phyloP scores from a whole-genome alignment of 35 echinoderm and acorn worm genomes.

The Patiria miniata region DNA sequence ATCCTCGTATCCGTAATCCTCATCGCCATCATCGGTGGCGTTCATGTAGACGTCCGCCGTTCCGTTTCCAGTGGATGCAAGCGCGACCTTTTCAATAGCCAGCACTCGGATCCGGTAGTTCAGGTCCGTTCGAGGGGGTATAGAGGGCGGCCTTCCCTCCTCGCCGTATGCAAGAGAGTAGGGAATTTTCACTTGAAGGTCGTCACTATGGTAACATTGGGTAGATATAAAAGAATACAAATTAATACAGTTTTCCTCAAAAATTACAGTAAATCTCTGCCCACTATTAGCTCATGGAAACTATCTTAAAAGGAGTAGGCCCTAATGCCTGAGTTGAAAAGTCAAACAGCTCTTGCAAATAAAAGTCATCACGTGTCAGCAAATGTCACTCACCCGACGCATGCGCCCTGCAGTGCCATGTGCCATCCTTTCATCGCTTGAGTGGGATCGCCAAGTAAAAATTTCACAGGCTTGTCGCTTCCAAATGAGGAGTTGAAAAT shows the following conservation, averaged over 20 bases:
- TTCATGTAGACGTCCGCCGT: background rate
- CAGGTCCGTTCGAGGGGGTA: conserved; percentile 35
- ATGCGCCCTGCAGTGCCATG: conserved; percentile 18
- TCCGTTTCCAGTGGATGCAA: background rate
- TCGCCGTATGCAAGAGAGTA: conserved; percentile 38
- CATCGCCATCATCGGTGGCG: background rate
- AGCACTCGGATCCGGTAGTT: conserved; percentile 35
- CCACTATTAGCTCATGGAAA: no score
- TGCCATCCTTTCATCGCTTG: conserved; percentile 34
- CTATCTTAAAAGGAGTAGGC: no score
- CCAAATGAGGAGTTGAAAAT: conserved; percentile 25
- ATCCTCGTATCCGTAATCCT: background rate
- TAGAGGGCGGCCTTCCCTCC: background rate
- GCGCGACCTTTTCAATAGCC: background rate
- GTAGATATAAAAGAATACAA: no score
- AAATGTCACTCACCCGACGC: conserved; percentile 14
- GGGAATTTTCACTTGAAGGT: background rate
- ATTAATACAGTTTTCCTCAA: no score
- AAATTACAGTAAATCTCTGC: no score
- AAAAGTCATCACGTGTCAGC: background rate
- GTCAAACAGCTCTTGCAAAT: no score
- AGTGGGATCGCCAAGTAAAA: conserved; percentile 2
- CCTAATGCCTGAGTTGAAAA: no score
- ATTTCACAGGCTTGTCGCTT: background rate
- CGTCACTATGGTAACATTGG: background rate